Evolutionary conservation across 23 tunicate species (phyloP), one percentile per base, ranked within the genome.

Genomic region (Corella eumyota): DNA sequence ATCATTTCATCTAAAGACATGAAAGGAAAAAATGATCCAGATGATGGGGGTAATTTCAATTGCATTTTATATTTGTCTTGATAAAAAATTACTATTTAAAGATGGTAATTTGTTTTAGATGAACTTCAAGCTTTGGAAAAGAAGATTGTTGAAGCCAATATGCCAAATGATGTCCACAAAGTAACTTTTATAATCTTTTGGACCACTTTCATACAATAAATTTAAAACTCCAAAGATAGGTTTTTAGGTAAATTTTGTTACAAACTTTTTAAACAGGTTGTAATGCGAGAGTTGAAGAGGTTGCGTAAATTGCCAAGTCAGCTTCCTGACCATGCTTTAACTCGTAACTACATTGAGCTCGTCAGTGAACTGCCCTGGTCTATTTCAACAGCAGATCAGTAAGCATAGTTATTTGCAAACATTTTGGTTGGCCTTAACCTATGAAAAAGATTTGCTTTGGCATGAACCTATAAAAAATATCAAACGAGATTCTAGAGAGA

Each of bases 281-380:
- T 61, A 13, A 76, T 45, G 2, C 45, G 74, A 36, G 83, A 76
- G 28, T 63, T 76, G 59, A 60, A 76, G 36, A 60, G 74, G 59
- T 32, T 76, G 54, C 46, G 56, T 51, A 76, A 67, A 48, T 30
- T 66, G 28, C 73, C 74, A 26, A 58, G 66, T 29, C 61, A 67
- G 5, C 25, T 67, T 50, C 74, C 83, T 3, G 83, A 76, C 24
- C 74, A 76, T 44, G 59, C 73, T 13, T 50, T 66, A n/a, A 67
- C 67, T 3, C 60, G 73, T 17, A 76, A 76, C 51, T 76, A 76
- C 49, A 40, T 76, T 11, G 83, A 76, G 35, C 60, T 76, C 1
- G 37, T 76, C n/a, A 58, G 61, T 4, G 83, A 76, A 3, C 35
- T 76, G 60, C 83, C 83, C 17, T 76, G 83, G 83, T 26, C 22